Evolutionary conservation across 2,888 invertebrate species (phyloP).

Genomic region (Trissolcus japonicus): DNA sequence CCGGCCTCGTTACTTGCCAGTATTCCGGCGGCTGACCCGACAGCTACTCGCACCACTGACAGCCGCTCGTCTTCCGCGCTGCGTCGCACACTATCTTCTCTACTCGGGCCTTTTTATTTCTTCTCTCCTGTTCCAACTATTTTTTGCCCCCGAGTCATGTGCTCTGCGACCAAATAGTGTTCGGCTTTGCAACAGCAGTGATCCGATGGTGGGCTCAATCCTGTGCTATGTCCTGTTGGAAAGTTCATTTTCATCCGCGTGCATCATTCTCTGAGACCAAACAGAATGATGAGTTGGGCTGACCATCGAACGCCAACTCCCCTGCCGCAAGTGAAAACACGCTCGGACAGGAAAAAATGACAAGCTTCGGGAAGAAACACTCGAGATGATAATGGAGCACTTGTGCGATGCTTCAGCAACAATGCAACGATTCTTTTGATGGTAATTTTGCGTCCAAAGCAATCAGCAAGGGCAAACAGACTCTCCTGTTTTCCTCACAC

Average conservation of each 20-base stretch:
- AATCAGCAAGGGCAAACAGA: background rate
- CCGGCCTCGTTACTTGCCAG: constrained; percentile 62
- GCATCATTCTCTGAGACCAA: too few relatives aligned
- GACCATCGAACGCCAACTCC: background rate
- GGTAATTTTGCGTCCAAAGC: constrained; percentile 33
- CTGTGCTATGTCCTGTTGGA: too few relatives aligned
- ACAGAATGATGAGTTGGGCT: too few relatives aligned
- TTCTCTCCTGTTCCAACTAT: too few relatives aligned
- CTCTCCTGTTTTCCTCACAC: background rate
- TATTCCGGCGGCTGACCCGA: constrained; percentile 64
- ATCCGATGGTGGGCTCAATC: too few relatives aligned
- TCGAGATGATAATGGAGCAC: constrained; percentile 55
- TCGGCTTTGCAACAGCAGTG: too few relatives aligned
- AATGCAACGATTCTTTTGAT: constrained; percentile 44
- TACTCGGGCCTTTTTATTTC: too few relatives aligned
- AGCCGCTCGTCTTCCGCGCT: constrained; percentile 43
- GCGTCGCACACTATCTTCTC: constrained; percentile 19
- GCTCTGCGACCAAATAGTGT: too few relatives aligned
- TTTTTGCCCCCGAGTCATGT: too few relatives aligned
- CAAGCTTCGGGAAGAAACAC: constrained; percentile 28
- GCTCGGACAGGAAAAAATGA: constrained; percentile 37
- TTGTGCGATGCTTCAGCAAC: constrained; percentile 46
- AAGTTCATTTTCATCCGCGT: too few relatives aligned
- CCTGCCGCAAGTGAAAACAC: background rate
- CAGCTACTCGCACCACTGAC: constrained; percentile 46